These are phyloP conservation scores for Upupa epops DNA, from an alignment of 2,113 vertebrate genomes.

Conservation along the genomic window DNA sequence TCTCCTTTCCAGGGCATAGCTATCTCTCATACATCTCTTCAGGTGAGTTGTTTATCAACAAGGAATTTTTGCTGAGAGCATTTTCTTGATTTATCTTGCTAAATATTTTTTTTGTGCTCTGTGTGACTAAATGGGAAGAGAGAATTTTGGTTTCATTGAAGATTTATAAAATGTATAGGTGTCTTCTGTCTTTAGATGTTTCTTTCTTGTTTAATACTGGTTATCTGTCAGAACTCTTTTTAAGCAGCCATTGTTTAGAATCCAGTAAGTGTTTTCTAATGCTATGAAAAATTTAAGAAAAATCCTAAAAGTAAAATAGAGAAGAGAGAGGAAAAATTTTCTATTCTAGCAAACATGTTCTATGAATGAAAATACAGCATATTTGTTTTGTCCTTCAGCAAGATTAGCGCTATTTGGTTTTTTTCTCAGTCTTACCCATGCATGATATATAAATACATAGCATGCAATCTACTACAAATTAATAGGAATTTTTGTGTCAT, in stretches of 20 bases:
- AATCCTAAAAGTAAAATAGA: background rate
- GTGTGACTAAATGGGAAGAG: constrained; percentile 29
- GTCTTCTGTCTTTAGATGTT: background rate
- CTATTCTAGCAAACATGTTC: background rate
- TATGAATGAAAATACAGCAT: background rate
- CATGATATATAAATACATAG: background rate
- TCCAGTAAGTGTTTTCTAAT: background rate
- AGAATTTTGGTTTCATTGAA: constrained; percentile 15
- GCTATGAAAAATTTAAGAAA: background rate
- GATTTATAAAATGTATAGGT: background rate
- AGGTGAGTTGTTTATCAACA: constrained; percentile 64
- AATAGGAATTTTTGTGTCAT: background rate
- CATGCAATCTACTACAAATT: background rate
- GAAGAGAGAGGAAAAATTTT: background rate
- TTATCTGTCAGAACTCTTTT: background rate
- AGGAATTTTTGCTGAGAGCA: background rate
- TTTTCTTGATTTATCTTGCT: constrained; percentile 1
- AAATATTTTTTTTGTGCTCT: background rate
- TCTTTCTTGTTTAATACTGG: background rate
- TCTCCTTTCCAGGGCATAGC: background rate
- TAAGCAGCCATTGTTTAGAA: constrained; percentile 26
- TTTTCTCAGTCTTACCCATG: background rate
- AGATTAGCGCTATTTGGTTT: background rate
- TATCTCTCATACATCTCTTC: background rate
- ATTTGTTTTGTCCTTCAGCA: background rate